Percentiles rank a stretch among this genome's conserved stretches.
These are phyloP conservation scores for Habroteleia sp. DNA, from an alignment of 2,888 invertebrate species.

Conservation along the genomic window DNA sequence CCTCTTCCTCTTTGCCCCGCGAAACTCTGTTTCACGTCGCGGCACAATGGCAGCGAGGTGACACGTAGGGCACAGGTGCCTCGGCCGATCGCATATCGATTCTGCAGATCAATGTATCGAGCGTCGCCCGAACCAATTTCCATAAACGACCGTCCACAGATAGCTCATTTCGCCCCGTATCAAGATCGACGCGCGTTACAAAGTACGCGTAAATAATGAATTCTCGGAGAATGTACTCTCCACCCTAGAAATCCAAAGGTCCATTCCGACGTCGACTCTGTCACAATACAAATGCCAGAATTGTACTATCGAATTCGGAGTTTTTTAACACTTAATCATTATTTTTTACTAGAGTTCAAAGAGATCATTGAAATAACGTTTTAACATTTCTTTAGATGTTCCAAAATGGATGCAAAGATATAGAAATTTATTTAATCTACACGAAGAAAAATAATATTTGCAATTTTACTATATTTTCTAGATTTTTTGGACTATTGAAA, in stretches of 20 bases:
- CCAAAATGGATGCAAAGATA: no score
- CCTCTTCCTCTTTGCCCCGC: constrained; percentile 19
- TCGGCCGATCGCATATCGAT: constrained; percentile 76
- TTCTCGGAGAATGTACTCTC: constrained; percentile 64
- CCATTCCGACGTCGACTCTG: constrained; percentile 5
- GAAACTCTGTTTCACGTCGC: constrained; percentile 56
- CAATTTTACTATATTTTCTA: no score
- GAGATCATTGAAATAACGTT: no score
- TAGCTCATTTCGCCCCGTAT: constrained; percentile 60
- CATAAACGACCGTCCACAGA: constrained; percentile 72
- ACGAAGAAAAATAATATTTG: no score
- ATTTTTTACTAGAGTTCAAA: no score
- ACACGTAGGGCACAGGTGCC: constrained; percentile 79
- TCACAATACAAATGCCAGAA: background rate
- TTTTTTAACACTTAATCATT: no score
- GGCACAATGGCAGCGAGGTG: constrained; percentile 66
- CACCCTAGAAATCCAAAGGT: constrained; percentile 43
- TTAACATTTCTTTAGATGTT: no score
- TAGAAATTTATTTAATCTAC: no score
- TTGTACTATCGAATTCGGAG: no score
- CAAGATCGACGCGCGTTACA: constrained; percentile 72
- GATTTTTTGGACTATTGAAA: no score
- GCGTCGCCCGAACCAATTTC: constrained; percentile 77
- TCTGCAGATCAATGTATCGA: constrained; percentile 79
- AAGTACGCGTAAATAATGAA: constrained; percentile 74